A percentile compares a stretch with the other conserved stretches of the same genome.
phyloP scores from a whole-genome alignment of 2,888 invertebrate species.

The Tetanocera ferruginea region DNA sequence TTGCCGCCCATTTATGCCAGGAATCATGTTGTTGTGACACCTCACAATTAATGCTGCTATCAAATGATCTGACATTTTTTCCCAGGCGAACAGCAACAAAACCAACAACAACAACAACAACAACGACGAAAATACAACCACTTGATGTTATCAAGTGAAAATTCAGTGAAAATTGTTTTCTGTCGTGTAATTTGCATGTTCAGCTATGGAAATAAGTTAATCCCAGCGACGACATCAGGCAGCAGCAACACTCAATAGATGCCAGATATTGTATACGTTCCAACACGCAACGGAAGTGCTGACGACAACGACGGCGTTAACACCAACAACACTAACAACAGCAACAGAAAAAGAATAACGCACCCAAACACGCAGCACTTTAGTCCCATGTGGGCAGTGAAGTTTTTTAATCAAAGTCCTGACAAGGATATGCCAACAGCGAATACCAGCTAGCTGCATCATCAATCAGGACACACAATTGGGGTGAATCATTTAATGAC shows the following conservation, averaged over 20 bases:
- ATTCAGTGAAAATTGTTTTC: slow-evolving; percentile 45
- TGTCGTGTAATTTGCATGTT: slow-evolving; percentile 65
- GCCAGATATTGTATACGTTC: background rate
- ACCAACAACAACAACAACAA: background rate
- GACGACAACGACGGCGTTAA: slow-evolving; percentile 40
- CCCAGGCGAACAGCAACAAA: slow-evolving; percentile 41
- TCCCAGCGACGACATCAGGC: slow-evolving; percentile 50
- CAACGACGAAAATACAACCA: slow-evolving; percentile 24
- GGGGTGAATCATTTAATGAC: slow-evolving; percentile 33
- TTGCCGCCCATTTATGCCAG: background rate
- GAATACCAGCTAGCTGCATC: slow-evolving; percentile 62
- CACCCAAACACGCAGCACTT: slow-evolving; percentile 30
- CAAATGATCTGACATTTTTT: slow-evolving; percentile 51
- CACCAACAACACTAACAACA: slow-evolving; percentile 44
- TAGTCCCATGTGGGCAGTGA: slow-evolving; percentile 69
- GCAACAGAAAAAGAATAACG: slow-evolving; percentile 34
- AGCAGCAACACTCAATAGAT: slow-evolving; percentile 53
- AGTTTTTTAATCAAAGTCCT: slow-evolving; percentile 69
- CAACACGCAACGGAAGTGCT: slow-evolving; percentile 41
- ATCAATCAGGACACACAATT: slow-evolving; percentile 51
- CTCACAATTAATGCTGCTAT: slow-evolving; percentile 41
- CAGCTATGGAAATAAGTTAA: slow-evolving; percentile 52
- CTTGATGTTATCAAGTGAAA: slow-evolving; percentile 48
- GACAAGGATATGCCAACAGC: slow-evolving; percentile 63
- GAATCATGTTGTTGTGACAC: slow-evolving; percentile 40